Evolutionary conservation across 1,140 invertebrate genomes (phyloP).

Genomic region (Bombyx mori): DNA sequence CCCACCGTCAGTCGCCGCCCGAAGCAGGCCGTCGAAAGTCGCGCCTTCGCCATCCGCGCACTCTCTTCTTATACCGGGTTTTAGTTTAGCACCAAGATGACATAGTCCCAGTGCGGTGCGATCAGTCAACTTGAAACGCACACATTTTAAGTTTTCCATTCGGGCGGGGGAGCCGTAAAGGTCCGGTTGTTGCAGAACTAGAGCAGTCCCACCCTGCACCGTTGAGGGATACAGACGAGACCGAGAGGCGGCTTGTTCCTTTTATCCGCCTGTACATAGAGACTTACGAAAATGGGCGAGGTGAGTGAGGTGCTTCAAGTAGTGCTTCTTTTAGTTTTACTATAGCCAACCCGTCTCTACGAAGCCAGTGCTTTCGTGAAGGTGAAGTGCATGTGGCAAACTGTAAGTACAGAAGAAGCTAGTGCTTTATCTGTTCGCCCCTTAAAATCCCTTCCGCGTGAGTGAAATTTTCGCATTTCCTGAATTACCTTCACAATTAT

Average conservation of each 20-base stretch:
- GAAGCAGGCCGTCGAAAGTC: slow-evolving; percentile 62
- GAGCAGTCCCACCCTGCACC: slow-evolving; percentile 56
- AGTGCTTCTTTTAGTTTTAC: slow-evolving; percentile 50
- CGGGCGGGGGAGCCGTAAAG: slow-evolving; percentile 60
- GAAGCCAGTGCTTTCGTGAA: slow-evolving; percentile 46
- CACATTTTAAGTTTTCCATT: slow-evolving; percentile 66
- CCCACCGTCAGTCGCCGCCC: slow-evolving; percentile 63
- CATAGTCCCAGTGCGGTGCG: slow-evolving; percentile 64
- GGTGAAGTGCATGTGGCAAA: slow-evolving; percentile 51
- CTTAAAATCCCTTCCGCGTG: no score
- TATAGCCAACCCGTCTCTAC: slow-evolving; percentile 28
- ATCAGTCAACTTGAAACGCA: slow-evolving; percentile 61
- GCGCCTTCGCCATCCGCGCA: slow-evolving; percentile 59
- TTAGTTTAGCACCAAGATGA: slow-evolving; percentile 66
- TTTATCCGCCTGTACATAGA: slow-evolving; percentile 64
- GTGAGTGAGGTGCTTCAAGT: slow-evolving; percentile 65
- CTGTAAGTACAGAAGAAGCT: slow-evolving; percentile 34
- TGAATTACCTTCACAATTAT: no score
- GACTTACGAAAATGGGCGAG: slow-evolving; percentile 69
- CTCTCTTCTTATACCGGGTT: slow-evolving; percentile 62
- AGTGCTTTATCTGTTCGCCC: no score
- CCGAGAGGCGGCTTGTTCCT: slow-evolving; percentile 59
- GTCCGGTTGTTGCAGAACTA: slow-evolving; percentile 68
- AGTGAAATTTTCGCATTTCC: slow-evolving; percentile 2
- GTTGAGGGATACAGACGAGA: slow-evolving; percentile 58